Base-by-base conservation (phyloP, 2,797 vertebrate genomes). In the Chromobotia macracanthus region DNA sequence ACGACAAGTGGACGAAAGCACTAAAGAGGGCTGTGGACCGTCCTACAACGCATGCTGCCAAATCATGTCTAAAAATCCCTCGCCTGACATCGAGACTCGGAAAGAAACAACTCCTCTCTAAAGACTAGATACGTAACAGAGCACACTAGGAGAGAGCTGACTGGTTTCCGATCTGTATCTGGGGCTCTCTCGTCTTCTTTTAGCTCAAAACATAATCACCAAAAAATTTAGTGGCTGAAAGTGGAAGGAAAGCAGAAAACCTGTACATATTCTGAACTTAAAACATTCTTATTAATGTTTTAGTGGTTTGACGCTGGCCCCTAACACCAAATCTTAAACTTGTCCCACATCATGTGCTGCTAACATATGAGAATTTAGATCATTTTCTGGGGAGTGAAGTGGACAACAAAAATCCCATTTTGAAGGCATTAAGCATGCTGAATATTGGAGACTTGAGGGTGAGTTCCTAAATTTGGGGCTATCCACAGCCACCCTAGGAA, bases 61-160 rank as follows among this genome's bases (percentile, higher is more conserved):
- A 71, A 69, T 38, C 41, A 60, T 28, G 31, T 63, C 56, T 64
- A 23, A 63, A 68, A 63, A 15, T 19, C 41, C 5, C 31, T 71
- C 10, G 11, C 51, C 76, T 78, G 67, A 63, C 76, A 71, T 71
- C 53, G 56, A 71, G 35, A 38, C 31, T 64, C 61, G 1, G 31
- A 13, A 50, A 51, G 25, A 50, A n/a, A 58, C 66, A 2, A 0
- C 15, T 61, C 53, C 1, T 23, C 56, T 69, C 53, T 35, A 38
- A 77, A 70, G 56, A 70, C 23, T 63, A 50, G 25, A 58, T 71
- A 53, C 48, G 41, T 71, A 78, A 71, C 4, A 16, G n/a, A 18
- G 44, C 46, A 41, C 6, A 28, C 19, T 71, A 44, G 31, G 46
- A 41, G 13, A 71, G 7, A 25, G 31, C 10, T 0, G 0, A 16